phyloP scores from a whole-genome alignment of 2,888 invertebrate species.

The Ormyrus pomaceus region DNA sequence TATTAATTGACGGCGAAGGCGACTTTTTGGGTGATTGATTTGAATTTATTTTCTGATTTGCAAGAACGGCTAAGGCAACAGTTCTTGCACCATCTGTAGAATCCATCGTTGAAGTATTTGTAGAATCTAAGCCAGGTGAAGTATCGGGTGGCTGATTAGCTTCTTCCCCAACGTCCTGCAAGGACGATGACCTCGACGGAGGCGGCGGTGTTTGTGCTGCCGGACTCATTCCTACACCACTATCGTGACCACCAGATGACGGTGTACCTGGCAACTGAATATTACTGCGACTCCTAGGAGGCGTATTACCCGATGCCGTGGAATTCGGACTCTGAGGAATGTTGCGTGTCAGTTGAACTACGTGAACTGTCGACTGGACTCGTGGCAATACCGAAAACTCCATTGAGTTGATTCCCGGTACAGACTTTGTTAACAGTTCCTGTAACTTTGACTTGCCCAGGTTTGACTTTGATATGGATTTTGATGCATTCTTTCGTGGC shows the following conservation, averaged over 20 bases:
- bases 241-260: constrained; percentile 73
- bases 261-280: constrained; percentile 73
- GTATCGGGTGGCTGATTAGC: constrained; percentile 71
- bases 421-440: constrained; percentile 75
- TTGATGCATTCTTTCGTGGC: constrained; percentile 53
- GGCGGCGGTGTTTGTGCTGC: constrained; percentile 73
- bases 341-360: constrained; percentile 78
- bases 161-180: constrained; percentile 73
- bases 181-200: constrained; percentile 65
- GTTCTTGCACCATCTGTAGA: constrained; percentile 61
- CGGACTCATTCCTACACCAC: constrained; percentile 74
- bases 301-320: constrained; percentile 64
- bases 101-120: constrained; percentile 62
- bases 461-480: constrained; percentile 45
- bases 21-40: constrained; percentile 71
- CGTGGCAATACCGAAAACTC: constrained; percentile 79
- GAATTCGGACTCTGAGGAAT: constrained; percentile 71
- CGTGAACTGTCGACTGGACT: constrained; percentile 77
- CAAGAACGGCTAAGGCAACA: constrained; percentile 63
- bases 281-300: constrained; percentile 69
- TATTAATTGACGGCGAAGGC: constrained; percentile 59
- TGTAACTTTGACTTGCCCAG: constrained; percentile 65
- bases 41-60: constrained; percentile 57
- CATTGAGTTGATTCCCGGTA: constrained; percentile 79
- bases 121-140: constrained; percentile 65